Conservation (phyloP, 2,888 invertebrate genomes). For the Agonopterix alstromeriana region DNA sequence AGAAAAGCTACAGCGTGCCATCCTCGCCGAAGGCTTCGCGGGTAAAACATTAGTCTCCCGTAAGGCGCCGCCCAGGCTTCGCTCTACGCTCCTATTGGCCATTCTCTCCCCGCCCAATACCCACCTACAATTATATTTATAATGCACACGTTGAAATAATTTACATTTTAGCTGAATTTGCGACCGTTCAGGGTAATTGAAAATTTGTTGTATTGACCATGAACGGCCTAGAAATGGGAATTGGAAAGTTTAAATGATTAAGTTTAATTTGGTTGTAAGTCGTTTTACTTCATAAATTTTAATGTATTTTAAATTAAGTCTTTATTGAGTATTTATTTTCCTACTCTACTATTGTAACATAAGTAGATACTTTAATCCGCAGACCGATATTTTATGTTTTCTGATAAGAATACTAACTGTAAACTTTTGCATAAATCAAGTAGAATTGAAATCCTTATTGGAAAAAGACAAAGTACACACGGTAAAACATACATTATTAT, state of each 20-base stretch:
- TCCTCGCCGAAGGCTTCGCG: conserved; percentile 58
- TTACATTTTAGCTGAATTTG: conserved; percentile 76
- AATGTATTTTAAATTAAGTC: too few relatives aligned
- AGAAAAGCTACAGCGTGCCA: conserved; percentile 24
- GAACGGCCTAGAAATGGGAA: conserved; percentile 41
- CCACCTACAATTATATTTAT: conserved; percentile 75
- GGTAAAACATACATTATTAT: too few relatives aligned
- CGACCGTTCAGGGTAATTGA: conserved; percentile 71
- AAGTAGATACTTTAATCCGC: too few relatives aligned
- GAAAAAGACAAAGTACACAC: too few relatives aligned
- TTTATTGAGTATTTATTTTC: too few relatives aligned
- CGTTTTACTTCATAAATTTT: too few relatives aligned
- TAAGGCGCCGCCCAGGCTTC: conserved; percentile 58
- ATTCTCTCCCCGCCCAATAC: conserved; percentile 49
- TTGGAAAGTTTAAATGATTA: conserved; percentile 50
- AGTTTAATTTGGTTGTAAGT: too few relatives aligned
- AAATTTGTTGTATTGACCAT: conserved; percentile 74
- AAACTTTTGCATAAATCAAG: too few relatives aligned
- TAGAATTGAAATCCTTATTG: too few relatives aligned
- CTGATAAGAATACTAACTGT: too few relatives aligned
- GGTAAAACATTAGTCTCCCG: conserved; percentile 68
- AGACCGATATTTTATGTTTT: too few relatives aligned
- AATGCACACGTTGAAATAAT: conserved; percentile 73
- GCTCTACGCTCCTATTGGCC: conserved; percentile 51
- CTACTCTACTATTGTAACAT: too few relatives aligned